These are phyloP conservation scores for Bombyx mori DNA, from an alignment of 1,140 invertebrate genomes.

Conservation along the genomic window DNA sequence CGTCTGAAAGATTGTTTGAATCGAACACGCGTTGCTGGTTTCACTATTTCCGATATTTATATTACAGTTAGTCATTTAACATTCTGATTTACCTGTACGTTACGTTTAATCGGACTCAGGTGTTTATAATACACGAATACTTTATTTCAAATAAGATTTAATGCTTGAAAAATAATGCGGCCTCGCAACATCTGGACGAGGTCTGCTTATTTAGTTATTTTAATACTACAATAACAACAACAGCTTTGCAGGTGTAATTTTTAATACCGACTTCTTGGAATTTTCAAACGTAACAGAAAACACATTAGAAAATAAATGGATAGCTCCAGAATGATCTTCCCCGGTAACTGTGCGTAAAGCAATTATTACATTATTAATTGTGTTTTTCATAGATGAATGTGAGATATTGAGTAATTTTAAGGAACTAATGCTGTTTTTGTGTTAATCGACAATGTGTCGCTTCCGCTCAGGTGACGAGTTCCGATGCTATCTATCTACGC, in stretches of 20 bases:
- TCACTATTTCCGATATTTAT: constrained; percentile 65
- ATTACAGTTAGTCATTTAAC: constrained; percentile 66
- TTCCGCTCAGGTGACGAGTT: constrained; percentile 61
- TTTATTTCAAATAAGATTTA: constrained; percentile 66
- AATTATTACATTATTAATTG: background rate
- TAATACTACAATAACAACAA: constrained; percentile 19
- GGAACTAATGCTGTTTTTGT: constrained; percentile 61
- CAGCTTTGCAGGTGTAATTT: constrained; percentile 16
- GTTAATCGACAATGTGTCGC: constrained; percentile 30
- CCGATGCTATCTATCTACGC: constrained; percentile 37
- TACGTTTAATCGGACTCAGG: constrained; percentile 57
- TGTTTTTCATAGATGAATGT: background rate
- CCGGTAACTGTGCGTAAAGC: background rate
- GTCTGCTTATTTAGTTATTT: constrained; percentile 31
- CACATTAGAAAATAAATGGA: constrained; percentile 1
- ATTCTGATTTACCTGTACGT: constrained; percentile 64
- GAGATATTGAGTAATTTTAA: constrained; percentile 42
- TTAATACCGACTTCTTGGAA: constrained; percentile 18
- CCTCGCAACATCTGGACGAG: constrained; percentile 49
- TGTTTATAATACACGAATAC: constrained; percentile 66
- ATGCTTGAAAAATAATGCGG: constrained; percentile 52
- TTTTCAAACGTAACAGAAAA: constrained; percentile 9
- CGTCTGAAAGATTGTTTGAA: constrained; percentile 62
- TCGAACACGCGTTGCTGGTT: constrained; percentile 48
- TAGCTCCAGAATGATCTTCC: background rate